A percentile compares a stretch with the other conserved stretches of the same genome.
phyloP scores from a whole-genome alignment of 1,140 invertebrate genomes.

The Chymomyza costata region DNA sequence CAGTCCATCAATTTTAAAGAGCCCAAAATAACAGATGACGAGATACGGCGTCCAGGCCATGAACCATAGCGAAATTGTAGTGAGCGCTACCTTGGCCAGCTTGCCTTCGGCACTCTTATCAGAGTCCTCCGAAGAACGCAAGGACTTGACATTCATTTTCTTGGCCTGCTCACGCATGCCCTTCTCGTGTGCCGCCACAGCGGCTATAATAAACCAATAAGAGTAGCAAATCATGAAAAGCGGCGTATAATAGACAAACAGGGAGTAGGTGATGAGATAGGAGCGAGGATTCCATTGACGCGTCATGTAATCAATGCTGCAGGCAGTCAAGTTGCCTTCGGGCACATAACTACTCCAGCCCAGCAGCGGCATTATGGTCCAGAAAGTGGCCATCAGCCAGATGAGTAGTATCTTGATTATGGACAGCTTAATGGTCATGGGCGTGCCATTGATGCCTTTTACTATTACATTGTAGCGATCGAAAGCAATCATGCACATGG shows the following conservation, averaged over 20 bases:
- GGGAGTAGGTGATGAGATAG: conserved; percentile 82
- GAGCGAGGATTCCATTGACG: conserved; percentile 80
- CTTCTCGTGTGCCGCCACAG: conserved; percentile 87
- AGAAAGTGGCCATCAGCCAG: conserved; percentile 82
- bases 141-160: conserved; percentile 89
- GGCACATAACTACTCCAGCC: conserved; percentile 87
- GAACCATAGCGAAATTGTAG: conserved; percentile 89
- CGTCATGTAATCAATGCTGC: conserved; percentile 88
- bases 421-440: conserved; percentile 82
- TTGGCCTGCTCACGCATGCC: conserved; percentile 88
- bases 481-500: conserved; percentile 89
- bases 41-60: conserved; percentile 90
- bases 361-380: conserved; percentile 82
- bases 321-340: conserved; percentile 90
- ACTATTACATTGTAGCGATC: conserved; percentile 93
- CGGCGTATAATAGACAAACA: conserved; percentile 84
- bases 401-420: conserved; percentile 82
- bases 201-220: conserved; percentile 86
- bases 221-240: conserved; percentile 84
- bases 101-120: conserved; percentile 84
- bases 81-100: conserved; percentile 87
- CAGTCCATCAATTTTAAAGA: conserved; percentile 82
- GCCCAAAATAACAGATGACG: conserved; percentile 87
- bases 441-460: conserved; percentile 82
- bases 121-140: conserved; percentile 81